A percentile compares a stretch with the other conserved stretches of the same genome.
These are phyloP conservation scores for Lamellibrachia columna DNA, from an alignment of 2,888 invertebrate genomes.

Conservation along the genomic window DNA sequence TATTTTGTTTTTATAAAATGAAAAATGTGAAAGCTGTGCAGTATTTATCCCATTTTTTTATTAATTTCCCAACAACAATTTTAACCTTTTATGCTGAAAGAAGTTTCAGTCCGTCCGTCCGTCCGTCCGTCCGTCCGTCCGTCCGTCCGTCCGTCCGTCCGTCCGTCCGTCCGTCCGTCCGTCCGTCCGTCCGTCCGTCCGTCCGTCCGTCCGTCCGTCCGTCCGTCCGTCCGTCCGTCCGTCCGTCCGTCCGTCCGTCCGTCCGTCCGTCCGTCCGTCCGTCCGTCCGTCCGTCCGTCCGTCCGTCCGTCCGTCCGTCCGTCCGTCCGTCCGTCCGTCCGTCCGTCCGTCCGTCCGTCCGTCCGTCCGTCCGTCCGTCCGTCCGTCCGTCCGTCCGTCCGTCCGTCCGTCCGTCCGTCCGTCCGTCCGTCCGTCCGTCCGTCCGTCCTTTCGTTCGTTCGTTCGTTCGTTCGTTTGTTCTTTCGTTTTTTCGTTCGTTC, in stretches of 20 bases:
- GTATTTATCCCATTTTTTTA: too few species aligned
- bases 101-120: too few species aligned
- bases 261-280: too few species aligned
- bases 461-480: neutral
- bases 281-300: neutral
- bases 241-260: neutral
- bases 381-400: neutral
- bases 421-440: neutral
- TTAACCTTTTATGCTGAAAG: too few species aligned
- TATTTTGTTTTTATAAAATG: too few species aligned
- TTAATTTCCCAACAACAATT: too few species aligned
- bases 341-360: neutral
- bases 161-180: neutral
- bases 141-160: neutral
- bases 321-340: neutral
- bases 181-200: neutral
- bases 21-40: too few species aligned
- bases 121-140: too few species aligned
- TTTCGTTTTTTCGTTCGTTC: neutral
- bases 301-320: neutral
- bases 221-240: neutral
- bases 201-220: neutral
- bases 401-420: neutral
- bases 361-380: too few species aligned
- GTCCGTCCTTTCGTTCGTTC: neutral